phyloP scores from a whole-genome alignment of 2,888 invertebrate genomes.

The Drosophila nr. fundita region DNA sequence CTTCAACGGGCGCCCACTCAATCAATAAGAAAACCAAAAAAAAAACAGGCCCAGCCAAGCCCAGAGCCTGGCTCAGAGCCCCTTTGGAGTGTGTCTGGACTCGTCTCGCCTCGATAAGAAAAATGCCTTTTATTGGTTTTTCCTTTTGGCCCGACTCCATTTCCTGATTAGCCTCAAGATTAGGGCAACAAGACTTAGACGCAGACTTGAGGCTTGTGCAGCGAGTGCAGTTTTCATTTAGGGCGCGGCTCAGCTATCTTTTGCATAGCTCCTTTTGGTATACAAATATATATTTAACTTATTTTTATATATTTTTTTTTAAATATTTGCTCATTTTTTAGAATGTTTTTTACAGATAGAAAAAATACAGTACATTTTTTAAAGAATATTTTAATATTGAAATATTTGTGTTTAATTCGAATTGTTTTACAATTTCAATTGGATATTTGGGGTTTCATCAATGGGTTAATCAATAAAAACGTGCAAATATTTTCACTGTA shows the following conservation, averaged over 20 bases:
- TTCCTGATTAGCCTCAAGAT: conserved; percentile 76
- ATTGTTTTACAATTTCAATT: not conserved
- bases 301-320: not conserved
- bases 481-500: not conserved
- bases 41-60: conserved; percentile 17
- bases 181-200: conserved; percentile 34
- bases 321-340: conserved; percentile 28
- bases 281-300: not conserved
- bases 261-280: conserved; percentile 42
- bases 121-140: conserved; percentile 78
- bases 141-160: conserved; percentile 54
- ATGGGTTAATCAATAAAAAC: not conserved
- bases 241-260: conserved; percentile 46
- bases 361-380: too few relatives aligned
- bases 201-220: conserved; percentile 14
- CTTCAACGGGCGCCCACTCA: conserved; percentile 67
- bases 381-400: too few relatives aligned
- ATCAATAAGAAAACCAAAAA: conserved; percentile 18
- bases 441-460: not conserved
- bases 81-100: conserved; percentile 12
- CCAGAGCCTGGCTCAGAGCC: conserved; percentile 10
- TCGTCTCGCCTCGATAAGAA: conserved; percentile 60
- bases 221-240: conserved; percentile 39
- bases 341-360: not conserved
- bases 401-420: not conserved